Evolutionary conservation across 2,888 invertebrate genomes (phyloP), one percentile per base, ranked within the genome.

Genomic region (Lithosia quadra): DNA sequence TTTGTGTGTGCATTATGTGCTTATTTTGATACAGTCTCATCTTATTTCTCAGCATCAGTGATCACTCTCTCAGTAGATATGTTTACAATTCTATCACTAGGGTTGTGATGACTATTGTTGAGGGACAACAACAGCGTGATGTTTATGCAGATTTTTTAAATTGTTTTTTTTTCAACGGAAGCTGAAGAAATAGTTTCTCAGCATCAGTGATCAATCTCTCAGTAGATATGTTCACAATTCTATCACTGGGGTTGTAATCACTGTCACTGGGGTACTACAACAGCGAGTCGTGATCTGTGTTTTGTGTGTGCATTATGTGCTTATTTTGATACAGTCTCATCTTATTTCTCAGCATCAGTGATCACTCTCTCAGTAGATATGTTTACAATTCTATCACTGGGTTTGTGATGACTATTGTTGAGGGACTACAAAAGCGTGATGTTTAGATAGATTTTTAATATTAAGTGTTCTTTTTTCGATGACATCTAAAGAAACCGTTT

Each of bases 21-120:
- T n/a, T n/a, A n/a, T n/a, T n/a, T n/a, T n/a, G n/a, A n/a, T n/a
- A n/a, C n/a, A n/a, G n/a, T n/a, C n/a, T n/a, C 13, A 13, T 1
- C 3, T 36, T 13, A 15, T 39, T 4, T 15, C 15, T 15, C 15
- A 39, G 43, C 43, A 5, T 0, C 9, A 68, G 65, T 64, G 8
- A 53, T 68, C 71, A 59, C 56, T 69, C 65, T 22, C 56, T 70
- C 68, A 69, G 66, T 62, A 69, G 67, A 68, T 65, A 71, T 63
- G 66, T 67, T 43, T 24, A 3, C 13, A 13, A 68, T 63, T 67
- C 63, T 66, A 75, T 71, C 69, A 65, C 73, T 72, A 63, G 61
- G 66, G 60, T 5, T 33, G 65, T 67, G 67, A 68, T 68, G 13
- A 74, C 33, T 63, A 11, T 13, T 4, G 22, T 28, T 57, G 39